Base-by-base conservation (phyloP, 2,113 vertebrate genomes). In the Ancistrus triradiatus region DNA sequence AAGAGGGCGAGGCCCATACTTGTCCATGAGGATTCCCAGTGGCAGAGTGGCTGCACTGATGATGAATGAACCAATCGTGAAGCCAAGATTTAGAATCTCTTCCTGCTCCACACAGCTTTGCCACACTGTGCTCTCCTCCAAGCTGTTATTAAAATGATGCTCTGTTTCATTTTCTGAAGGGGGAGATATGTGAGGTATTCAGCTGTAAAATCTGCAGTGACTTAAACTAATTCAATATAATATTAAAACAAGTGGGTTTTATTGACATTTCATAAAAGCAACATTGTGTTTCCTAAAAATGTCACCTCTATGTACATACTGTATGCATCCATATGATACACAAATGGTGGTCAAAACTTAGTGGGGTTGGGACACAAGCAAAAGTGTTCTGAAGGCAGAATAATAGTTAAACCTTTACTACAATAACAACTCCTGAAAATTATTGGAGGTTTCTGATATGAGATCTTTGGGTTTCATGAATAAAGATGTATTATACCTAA, bases 1-100 rank as follows among this genome's bases (percentile, higher is more conserved):
- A 2, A 91, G 66, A 0, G 90, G 91, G 10, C 92, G 83, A 2
- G 92, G 91, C 0, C 92, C 92, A 2, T 73, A 88, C 59, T 65
- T 83, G 68, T 88, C 85, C 85, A 88, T 88, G 46, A 86, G 35
- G 46, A 87, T 72, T 0, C 85, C 85, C 6, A 87, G 66, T 0
- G 92, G 92, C 47, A 95, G 76, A 0, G 92, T 94, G 62, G 91
- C 83, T 2, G 90, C 91, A 0, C 92, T 95, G 37, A 95, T 81
- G 59, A 93, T 77, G 40, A 95, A 95, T 2, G 92, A 92, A 22
- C 92, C 92, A 0, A 93, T 90, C 35, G 91, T 94, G 71, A 95
- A 95, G 63, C 91, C 92, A 22, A 95, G 79, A 42, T 91, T 94
- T 40, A 95, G 75, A 61, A 90, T 84, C 75, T 93, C 81, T 1